Percentiles rank a stretch among this genome's conserved stretches.
These are phyloP conservation scores for Drosophila hawaiiensis DNA, from an alignment of 2,888 invertebrate genomes.

Conservation along the genomic window DNA sequence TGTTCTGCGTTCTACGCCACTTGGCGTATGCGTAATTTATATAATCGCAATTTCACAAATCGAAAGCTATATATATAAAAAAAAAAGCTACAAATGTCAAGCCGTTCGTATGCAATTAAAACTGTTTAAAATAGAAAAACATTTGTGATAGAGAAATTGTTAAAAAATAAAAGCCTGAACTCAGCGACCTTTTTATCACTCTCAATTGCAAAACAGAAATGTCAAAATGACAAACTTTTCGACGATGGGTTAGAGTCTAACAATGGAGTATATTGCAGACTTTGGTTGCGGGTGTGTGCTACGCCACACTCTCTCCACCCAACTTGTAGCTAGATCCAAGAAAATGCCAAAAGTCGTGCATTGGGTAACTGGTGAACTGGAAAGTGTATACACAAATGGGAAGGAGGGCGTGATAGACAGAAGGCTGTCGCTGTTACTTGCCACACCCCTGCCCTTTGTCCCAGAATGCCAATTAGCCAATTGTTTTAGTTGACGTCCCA, in stretches of 20 bases:
- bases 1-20: background rate
- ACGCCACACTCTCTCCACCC: background rate
- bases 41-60: background rate
- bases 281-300: slow-evolving; percentile 10
- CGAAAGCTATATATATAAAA: background rate
- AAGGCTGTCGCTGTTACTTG: slow-evolving; percentile 1
- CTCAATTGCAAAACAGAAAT: slow-evolving; percentile 59
- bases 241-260: slow-evolving; percentile 7
- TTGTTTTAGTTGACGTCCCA: slow-evolving; percentile 15
- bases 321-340: slow-evolving; percentile 20
- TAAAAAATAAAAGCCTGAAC: slow-evolving; percentile 3
- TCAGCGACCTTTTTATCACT: slow-evolving; percentile 56
- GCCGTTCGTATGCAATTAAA: background rate
- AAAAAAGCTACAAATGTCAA: background rate
- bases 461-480: slow-evolving; percentile 29
- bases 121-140: slow-evolving; percentile 4
- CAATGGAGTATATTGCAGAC: slow-evolving; percentile 1
- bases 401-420: slow-evolving; percentile 8
- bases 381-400: slow-evolving; percentile 10
- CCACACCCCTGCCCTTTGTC: background rate
- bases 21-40: slow-evolving; percentile 27
- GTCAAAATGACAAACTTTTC: slow-evolving; percentile 55
- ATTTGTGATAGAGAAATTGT: background rate
- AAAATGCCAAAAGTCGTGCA: slow-evolving; percentile 61
- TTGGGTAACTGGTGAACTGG: slow-evolving; percentile 44